These are phyloP conservation scores for Trissolcus brochymenae DNA, from an alignment of 2,888 invertebrate species.

Conservation along the genomic window DNA sequence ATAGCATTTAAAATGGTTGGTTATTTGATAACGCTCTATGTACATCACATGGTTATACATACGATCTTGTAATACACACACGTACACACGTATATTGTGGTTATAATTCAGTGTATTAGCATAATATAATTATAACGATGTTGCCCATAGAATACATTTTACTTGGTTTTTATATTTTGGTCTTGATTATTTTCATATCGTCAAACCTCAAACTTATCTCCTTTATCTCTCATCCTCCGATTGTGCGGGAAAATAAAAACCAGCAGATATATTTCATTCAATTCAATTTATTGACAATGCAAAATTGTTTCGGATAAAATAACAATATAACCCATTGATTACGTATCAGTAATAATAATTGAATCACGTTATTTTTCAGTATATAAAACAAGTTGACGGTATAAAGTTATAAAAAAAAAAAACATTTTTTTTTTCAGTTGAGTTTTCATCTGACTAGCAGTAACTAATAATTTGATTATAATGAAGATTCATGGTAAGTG, in stretches of 20 bases:
- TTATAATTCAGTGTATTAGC: slow-evolving; percentile 76
- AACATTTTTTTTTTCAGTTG: no score
- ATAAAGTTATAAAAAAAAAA: no score
- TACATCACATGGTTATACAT: slow-evolving; percentile 68
- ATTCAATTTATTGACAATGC: not conserved
- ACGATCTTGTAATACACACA: slow-evolving; percentile 67
- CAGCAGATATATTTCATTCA: not conserved
- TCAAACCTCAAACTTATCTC: not conserved
- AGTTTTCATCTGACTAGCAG: not conserved
- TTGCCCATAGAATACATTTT: slow-evolving; percentile 76
- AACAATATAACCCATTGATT: no score
- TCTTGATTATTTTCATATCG: slow-evolving; percentile 65
- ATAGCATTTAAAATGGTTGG: slow-evolving; percentile 71
- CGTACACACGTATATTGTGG: slow-evolving; percentile 66
- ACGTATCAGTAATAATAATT: no score
- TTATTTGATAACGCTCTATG: slow-evolving; percentile 70
- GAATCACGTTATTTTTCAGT: no score
- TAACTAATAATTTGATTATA: slow-evolving; percentile 3
- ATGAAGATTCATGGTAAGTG: not conserved
- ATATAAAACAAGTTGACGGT: no score
- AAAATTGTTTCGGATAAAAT: no score
- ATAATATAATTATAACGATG: slow-evolving; percentile 75
- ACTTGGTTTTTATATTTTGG: slow-evolving; percentile 75
- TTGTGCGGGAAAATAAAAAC: not conserved
- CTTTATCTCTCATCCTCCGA: not conserved